These are phyloP conservation scores for Phalanger gymnotis DNA, from an alignment of 2,797 vertebrate species.

Conservation along the genomic window DNA sequence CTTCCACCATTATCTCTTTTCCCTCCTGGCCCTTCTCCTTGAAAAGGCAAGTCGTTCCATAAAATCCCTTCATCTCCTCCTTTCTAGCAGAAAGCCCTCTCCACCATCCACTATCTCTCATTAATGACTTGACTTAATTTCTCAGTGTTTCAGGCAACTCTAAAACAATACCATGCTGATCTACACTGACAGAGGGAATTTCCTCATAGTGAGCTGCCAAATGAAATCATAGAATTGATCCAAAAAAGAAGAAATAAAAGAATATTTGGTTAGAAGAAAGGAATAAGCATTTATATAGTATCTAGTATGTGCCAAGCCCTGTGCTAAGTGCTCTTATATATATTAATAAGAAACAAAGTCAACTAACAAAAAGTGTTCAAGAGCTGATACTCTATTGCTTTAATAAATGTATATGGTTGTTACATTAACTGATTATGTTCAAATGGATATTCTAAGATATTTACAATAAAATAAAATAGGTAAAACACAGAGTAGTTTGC, in stretches of 20 bases:
- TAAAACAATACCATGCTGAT: background rate
- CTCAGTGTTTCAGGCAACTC: background rate
- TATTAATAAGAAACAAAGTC: background rate
- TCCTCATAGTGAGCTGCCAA: background rate
- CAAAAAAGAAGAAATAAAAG: background rate
- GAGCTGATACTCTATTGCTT: constrained; percentile 8
- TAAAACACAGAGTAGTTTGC: background rate
- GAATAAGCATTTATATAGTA: background rate
- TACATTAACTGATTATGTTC: constrained; percentile 6
- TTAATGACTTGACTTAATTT: background rate
- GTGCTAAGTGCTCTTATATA: background rate
- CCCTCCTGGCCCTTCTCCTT: background rate
- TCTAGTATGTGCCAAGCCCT: background rate
- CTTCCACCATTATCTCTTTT: too few relatives aligned
- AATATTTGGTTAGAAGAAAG: background rate
- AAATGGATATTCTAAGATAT: constrained; percentile 16
- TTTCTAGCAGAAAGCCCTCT: background rate
- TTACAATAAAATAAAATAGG: background rate
- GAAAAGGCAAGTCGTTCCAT: background rate
- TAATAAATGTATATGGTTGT: constrained; percentile 24
- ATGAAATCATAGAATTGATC: background rate
- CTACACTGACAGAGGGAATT: background rate
- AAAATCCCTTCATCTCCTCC: background rate
- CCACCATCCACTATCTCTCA: background rate
- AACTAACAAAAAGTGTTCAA: background rate